Percentiles rank a stretch among this genome's conserved stretches.
Evolutionary conservation across 2,113 vertebrate genomes (phyloP).

Genomic region (Gymnobelideus leadbeateri): DNA sequence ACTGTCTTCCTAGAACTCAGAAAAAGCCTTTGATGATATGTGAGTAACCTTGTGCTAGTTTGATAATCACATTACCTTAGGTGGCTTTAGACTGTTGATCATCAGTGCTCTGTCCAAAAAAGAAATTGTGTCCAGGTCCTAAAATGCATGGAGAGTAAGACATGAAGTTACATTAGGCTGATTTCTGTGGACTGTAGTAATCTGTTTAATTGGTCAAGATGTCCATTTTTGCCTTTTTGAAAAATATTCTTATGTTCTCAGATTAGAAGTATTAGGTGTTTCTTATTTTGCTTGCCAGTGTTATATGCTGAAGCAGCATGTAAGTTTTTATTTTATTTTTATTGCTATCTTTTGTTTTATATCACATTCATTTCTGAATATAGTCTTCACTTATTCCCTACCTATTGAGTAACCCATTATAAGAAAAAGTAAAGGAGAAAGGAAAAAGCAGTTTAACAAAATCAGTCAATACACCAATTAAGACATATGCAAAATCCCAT

Average conservation of each 20-base stretch:
- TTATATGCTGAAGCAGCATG: background rate
- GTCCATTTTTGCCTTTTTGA: slow-evolving; percentile 6
- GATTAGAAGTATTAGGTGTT: background rate
- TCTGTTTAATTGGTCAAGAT: slow-evolving; percentile 8
- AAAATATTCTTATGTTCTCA: slow-evolving; percentile 1
- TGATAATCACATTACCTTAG: background rate
- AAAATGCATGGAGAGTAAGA: slow-evolving; percentile 29
- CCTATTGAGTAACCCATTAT: background rate
- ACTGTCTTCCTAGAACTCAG: background rate
- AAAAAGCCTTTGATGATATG: background rate
- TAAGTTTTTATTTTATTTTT: background rate
- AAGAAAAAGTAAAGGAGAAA: background rate
- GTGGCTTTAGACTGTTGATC: slow-evolving; percentile 36
- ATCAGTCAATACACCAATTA: background rate
- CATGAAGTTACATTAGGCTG: slow-evolving; percentile 3
- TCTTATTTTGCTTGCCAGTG: background rate
- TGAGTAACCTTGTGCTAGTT: background rate
- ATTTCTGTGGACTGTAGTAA: background rate
- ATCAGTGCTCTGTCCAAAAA: slow-evolving; percentile 33
- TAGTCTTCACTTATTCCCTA: background rate
- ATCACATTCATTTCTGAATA: background rate
- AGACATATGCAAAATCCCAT: background rate
- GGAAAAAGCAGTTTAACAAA: background rate
- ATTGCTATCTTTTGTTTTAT: background rate
- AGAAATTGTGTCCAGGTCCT: slow-evolving; percentile 38